A percentile compares a stretch with the other conserved stretches of the same genome.
These are phyloP conservation scores for Drosophila mercatorum DNA, from an alignment of 2,888 invertebrate species.

Conservation along the genomic window DNA sequence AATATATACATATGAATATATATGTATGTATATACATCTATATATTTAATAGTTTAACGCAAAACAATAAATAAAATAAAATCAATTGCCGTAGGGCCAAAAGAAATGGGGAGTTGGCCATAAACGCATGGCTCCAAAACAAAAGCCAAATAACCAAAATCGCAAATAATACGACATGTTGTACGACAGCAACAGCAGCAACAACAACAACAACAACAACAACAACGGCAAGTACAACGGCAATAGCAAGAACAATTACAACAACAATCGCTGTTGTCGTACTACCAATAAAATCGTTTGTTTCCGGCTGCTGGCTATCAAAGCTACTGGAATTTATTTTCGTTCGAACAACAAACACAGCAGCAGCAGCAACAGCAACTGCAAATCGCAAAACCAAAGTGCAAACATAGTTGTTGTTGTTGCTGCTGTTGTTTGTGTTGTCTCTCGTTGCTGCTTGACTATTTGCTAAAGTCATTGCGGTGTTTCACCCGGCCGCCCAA, in stretches of 20 bases:
- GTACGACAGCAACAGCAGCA: conserved; percentile 60
- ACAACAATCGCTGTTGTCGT: conserved; percentile 61
- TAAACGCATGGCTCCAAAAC: conserved; percentile 51
- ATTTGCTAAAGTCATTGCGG: conserved; percentile 79
- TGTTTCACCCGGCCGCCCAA: conserved; percentile 49
- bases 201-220: conserved; percentile 55
- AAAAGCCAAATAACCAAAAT: conserved; percentile 74
- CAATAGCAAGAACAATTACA: conserved; percentile 56
- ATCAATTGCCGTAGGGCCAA: conserved; percentile 65
- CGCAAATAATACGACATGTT: conserved; percentile 80
- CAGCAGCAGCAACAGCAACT: conserved; percentile 55
- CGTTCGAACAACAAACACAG: conserved; percentile 65
- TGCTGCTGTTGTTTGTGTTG: conserved; percentile 38
- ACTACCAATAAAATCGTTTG: conserved; percentile 77
- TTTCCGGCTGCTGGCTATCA: conserved; percentile 69
- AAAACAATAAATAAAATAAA: conserved; percentile 81
- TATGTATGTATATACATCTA: conserved; percentile 60
- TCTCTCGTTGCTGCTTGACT: conserved; percentile 69
- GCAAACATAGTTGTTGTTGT: conserved; percentile 69
- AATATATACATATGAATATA: conserved; percentile 49
- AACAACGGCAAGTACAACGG: conserved; percentile 31
- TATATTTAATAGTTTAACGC: conserved; percentile 82
- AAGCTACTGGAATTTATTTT: conserved; percentile 76
- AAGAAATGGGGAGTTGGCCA: conserved; percentile 45
- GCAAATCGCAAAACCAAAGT: conserved; percentile 80